Evolutionary conservation across 2,797 vertebrate genomes (phyloP).

Genomic region (Lacerta viridis): DNA sequence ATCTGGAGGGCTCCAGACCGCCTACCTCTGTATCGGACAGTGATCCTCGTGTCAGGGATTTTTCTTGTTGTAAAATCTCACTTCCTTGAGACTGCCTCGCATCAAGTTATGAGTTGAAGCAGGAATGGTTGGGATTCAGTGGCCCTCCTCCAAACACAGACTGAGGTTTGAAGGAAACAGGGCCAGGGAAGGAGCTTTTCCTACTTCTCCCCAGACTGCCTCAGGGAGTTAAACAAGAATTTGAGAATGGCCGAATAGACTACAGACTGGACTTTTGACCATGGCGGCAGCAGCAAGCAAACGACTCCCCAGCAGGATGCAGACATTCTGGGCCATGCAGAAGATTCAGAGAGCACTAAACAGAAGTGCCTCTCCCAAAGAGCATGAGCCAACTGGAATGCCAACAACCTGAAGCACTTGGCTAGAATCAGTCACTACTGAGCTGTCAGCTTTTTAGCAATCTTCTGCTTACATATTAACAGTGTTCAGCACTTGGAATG

Average conservation of each 20-base stretch:
- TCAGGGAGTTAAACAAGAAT: no score
- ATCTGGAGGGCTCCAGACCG: no score
- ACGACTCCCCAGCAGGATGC: neutral
- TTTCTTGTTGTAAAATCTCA: neutral
- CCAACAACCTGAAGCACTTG: neutral
- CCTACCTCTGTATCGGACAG: neutral
- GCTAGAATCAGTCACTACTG: fast-evolving
- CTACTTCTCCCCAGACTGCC: neutral
- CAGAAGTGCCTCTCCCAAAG: neutral
- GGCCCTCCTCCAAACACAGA: neutral
- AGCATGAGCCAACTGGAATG: neutral
- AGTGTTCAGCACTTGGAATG: neutral
- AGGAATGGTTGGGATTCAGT: neutral
- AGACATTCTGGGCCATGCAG: neutral
- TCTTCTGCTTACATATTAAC: neutral
- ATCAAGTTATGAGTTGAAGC: neutral
- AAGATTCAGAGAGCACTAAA: neutral
- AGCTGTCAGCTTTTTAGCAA: neutral
- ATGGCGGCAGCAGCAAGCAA: neutral
- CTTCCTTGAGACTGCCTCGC: neutral
- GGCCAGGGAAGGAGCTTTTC: neutral
- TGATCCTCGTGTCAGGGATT: neutral
- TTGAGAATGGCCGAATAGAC: neutral
- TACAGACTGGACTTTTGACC: conserved; percentile 8
- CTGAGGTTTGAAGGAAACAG: neutral